Percentiles rank a stretch among this genome's conserved stretches.
Conservation (phyloP, 92 coral and sea anemone genomes). For the Bergia puertoricense region DNA sequence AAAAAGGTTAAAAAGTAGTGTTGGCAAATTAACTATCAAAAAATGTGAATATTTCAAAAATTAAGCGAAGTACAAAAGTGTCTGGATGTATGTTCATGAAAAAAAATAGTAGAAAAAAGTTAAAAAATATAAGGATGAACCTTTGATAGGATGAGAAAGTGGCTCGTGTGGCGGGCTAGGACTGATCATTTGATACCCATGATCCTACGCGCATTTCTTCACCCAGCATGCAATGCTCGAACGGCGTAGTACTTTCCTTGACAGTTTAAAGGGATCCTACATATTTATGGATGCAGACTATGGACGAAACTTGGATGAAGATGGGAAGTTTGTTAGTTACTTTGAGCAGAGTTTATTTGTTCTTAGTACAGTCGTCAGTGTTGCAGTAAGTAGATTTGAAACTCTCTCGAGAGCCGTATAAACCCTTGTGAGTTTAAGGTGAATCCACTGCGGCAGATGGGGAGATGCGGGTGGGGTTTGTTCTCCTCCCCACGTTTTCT, state of each 20-base stretch:
- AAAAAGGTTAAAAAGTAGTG: too few species aligned
- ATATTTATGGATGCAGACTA: conserved; percentile 71
- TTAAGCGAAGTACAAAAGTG: too few species aligned
- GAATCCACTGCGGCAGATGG: too few species aligned
- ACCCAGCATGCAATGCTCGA: not conserved
- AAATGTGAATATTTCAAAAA: too few species aligned
- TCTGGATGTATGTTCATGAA: too few species aligned
- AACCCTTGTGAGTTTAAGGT: too few species aligned
- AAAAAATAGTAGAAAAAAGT: too few species aligned
- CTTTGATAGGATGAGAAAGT: not conserved
- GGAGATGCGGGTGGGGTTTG: too few species aligned
- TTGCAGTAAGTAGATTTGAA: conserved; percentile 46
- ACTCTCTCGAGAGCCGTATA: too few species aligned
- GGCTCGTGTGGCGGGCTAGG: not conserved
- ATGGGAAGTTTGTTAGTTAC: conserved; percentile 45
- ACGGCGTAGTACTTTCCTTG: not conserved
- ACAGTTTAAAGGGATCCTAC: conserved; percentile 61
- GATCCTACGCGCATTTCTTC: not conserved
- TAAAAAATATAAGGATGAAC: too few species aligned
- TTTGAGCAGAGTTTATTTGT: conserved; percentile 72
- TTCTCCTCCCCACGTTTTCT: too few species aligned
- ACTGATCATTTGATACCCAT: not conserved
- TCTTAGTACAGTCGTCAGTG: conserved; percentile 68
- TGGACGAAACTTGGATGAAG: conserved; percentile 59
- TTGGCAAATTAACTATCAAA: too few species aligned